These are phyloP conservation scores for Sparus aurata DNA, from an alignment of 2,797 vertebrate genomes.

Conservation along the genomic window DNA sequence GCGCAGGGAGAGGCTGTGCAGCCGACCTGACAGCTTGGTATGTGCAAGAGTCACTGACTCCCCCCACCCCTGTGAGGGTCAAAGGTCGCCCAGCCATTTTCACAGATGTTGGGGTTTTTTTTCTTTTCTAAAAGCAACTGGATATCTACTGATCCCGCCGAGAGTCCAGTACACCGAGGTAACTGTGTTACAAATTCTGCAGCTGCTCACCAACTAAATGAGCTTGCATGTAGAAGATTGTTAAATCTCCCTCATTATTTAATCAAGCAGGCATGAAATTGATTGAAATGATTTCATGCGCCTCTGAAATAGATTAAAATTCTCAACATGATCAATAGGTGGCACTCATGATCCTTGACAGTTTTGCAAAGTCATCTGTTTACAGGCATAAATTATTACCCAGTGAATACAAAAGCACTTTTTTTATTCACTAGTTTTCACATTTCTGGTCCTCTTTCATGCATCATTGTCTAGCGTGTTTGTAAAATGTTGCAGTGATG, in stretches of 20 bases:
- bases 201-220: conserved; percentile 23
- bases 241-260: conserved; percentile 34
- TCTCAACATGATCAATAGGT: conserved; percentile 60
- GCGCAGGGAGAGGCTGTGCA: conserved; percentile 12
- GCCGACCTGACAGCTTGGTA: conserved; percentile 61
- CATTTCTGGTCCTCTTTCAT: neutral
- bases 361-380: conserved; percentile 48
- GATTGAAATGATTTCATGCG: conserved; percentile 31
- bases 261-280: conserved; percentile 28
- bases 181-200: conserved; percentile 19
- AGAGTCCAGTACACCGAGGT: neutral
- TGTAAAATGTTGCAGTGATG: no score
- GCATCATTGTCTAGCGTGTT: no score
- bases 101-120: conserved; percentile 62
- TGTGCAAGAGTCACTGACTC: conserved; percentile 54
- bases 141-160: conserved; percentile 34
- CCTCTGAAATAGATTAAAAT: conserved; percentile 33
- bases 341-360: conserved; percentile 58
- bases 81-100: conserved; percentile 57
- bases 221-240: conserved; percentile 13
- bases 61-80: conserved; percentile 43
- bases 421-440: neutral
- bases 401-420: neutral
- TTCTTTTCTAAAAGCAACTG: conserved; percentile 36
- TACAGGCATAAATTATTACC: conserved; percentile 15